Evolutionary conservation across 1,140 invertebrate genomes (phyloP), one percentile per base, ranked within the genome.

Genomic region (Diorhabda sublineata): DNA sequence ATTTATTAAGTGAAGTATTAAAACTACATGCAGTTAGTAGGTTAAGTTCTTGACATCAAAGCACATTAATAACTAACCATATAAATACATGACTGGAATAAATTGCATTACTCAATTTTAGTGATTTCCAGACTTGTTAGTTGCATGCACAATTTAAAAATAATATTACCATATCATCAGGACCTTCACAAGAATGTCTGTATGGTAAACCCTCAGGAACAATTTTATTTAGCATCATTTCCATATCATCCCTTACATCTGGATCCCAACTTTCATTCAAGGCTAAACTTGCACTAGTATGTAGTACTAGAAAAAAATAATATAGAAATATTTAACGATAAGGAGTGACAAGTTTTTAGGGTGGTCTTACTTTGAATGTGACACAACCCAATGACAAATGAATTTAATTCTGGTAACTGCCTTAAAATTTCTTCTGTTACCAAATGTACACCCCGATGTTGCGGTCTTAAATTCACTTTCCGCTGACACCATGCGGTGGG

Each of bases 161-260:
- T 45, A 64, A 43, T 63, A 52, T 87, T 84, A 97, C 95, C 96
- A 98, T 98, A 84, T 98, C 96, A 83, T 98, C 96, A 73, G 96
- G 95, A 71, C 96, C 96, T 89, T 98, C 96, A 84, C 94, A 97
- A 60, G 93, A 95, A 85, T 98, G 96, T 84, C 93, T 90, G 81
- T 97, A 98, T 80, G 92, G 91, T 82, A 96, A 88, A 81, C 92
- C 93, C 88, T 98, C 96, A 84, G 96, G 96, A 85, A 98, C 93
- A 84, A 98, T 94, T 91, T 96, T 97, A 84, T 97, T 97, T 81
- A 98, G 87, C 93, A 98, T 97, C 94, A 96, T 98, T 86, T 98
- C 95, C 93, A 97, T 97, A 81, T 98, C 96, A 81, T 96, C 94
- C 84, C 94, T 89, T 62, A 97, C 95, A 86, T 97, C 94, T 74